Evolutionary conservation across 92 coral and sea anemone genomes (phyloP).

Genomic region (Epizoanthus illoricatus): DNA sequence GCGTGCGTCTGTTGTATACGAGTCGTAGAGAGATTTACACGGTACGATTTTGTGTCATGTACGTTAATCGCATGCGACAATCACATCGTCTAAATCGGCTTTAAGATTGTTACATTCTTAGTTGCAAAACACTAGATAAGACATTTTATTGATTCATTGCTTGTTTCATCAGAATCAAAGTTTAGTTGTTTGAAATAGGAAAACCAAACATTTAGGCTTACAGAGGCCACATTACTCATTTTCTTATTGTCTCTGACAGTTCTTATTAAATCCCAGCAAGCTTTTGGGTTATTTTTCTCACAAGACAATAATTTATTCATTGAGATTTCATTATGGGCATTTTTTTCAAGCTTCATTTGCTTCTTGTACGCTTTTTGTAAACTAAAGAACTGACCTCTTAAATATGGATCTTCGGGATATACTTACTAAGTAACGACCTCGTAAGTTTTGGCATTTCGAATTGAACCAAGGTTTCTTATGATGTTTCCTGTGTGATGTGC

Average conservation of each 20-base stretch:
- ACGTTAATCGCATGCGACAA: too few species aligned
- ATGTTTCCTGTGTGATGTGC: background rate
- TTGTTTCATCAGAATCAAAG: too few species aligned
- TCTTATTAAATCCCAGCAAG: background rate
- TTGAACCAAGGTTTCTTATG: background rate
- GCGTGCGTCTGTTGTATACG: too few species aligned
- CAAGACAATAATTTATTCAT: slow-evolving; percentile 2
- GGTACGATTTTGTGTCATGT: too few species aligned
- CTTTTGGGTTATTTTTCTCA: background rate
- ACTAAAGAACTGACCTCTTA: slow-evolving; percentile 7
- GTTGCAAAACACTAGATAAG: too few species aligned
- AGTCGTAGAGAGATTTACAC: too few species aligned
- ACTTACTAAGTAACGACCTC: slow-evolving; percentile 2
- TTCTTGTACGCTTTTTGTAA: slow-evolving; percentile 3
- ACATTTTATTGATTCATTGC: too few species aligned
- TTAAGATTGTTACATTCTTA: background rate
- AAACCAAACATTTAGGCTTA: too few species aligned
- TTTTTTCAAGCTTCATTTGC: background rate
- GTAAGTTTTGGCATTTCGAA: background rate
- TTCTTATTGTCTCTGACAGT: background rate
- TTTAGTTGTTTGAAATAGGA: too few species aligned
- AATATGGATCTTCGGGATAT: slow-evolving; percentile 8
- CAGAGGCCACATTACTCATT: too few species aligned
- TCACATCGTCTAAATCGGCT: too few species aligned
- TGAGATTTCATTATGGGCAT: background rate